phyloP scores from a whole-genome alignment of 2,888 invertebrate genomes.

The Dascillus cervinus region DNA sequence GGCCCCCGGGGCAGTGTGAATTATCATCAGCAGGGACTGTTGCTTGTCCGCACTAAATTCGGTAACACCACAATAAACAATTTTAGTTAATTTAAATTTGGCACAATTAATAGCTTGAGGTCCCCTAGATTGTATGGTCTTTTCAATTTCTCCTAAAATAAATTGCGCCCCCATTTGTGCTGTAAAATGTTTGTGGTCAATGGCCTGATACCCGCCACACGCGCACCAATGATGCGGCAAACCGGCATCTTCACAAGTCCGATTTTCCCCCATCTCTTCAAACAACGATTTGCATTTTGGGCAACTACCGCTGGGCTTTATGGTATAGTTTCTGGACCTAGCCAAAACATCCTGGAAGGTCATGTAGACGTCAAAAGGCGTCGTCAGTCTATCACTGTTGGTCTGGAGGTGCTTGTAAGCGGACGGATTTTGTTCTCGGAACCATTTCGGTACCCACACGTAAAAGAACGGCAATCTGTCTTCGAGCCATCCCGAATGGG shows the following conservation, averaged over 20 bases:
- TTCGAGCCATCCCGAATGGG: slow-evolving; percentile 69
- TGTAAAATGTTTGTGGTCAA: slow-evolving; percentile 42
- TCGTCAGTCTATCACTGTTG: slow-evolving; percentile 61
- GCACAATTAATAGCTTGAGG: slow-evolving; percentile 26
- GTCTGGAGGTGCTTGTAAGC: slow-evolving; percentile 49
- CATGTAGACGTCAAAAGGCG: slow-evolving; percentile 70
- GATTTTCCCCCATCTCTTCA: slow-evolving; percentile 45
- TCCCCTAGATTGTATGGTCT: slow-evolving; percentile 11
- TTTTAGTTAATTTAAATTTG: slow-evolving; percentile 29
- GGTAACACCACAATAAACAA: slow-evolving; percentile 27
- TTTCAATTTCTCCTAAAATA: slow-evolving; percentile 36
- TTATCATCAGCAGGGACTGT: slow-evolving; percentile 44
- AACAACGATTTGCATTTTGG: slow-evolving; percentile 60
- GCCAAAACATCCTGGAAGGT: slow-evolving; percentile 59
- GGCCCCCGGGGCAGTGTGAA: slow-evolving; percentile 60
- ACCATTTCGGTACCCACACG: slow-evolving; percentile 57
- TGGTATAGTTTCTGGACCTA: slow-evolving; percentile 38
- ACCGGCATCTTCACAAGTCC: slow-evolving; percentile 61
- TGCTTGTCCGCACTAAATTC: slow-evolving; percentile 20
- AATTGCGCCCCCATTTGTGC: slow-evolving; percentile 48
- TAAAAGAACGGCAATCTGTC: slow-evolving; percentile 70
- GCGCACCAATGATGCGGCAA: slow-evolving; percentile 70
- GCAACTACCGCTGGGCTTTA: slow-evolving; percentile 47
- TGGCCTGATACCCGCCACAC: slow-evolving; percentile 53
- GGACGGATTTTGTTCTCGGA: slow-evolving; percentile 48